Evolutionary conservation across 2,797 vertebrate species (phyloP).

Genomic region (Stomatorhinus walkeri): DNA sequence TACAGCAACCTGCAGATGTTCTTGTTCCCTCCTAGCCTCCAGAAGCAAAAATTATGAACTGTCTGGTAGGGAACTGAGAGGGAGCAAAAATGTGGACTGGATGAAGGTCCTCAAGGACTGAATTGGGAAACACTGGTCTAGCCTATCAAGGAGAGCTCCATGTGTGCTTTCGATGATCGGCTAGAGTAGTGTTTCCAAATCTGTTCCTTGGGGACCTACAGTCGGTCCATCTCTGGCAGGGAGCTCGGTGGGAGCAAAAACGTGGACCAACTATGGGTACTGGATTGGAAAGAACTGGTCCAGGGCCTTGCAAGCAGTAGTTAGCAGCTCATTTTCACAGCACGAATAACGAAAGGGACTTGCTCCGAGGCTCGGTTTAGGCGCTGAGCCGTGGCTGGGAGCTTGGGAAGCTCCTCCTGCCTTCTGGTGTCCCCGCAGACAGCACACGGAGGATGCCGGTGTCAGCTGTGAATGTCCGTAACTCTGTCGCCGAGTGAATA

Average conservation of each 20-base stretch:
- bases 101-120: neutral
- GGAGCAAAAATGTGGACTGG: neutral
- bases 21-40: neutral
- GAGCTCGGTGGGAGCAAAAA: neutral
- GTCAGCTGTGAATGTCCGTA: neutral
- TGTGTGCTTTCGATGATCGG: neutral
- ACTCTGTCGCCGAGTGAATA: neutral
- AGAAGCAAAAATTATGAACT: neutral
- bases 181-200: neutral
- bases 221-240: neutral
- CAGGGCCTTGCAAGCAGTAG: neutral
- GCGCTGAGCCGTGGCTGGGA: neutral
- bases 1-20: neutral
- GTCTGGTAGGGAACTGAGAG: neutral
- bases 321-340: neutral
- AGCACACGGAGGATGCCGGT: neutral
- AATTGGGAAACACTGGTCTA: neutral
- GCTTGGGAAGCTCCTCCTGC: neutral
- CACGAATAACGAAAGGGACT: neutral
- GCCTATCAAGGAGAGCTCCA: neutral
- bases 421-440: neutral
- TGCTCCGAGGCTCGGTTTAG: neutral
- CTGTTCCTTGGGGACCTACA: neutral
- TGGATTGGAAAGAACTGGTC: neutral
- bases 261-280: neutral